Percentiles rank a stretch among this genome's conserved stretches.
These are phyloP conservation scores for Halictus ligatus DNA, from an alignment of 2,888 invertebrate species.

Conservation along the genomic window DNA sequence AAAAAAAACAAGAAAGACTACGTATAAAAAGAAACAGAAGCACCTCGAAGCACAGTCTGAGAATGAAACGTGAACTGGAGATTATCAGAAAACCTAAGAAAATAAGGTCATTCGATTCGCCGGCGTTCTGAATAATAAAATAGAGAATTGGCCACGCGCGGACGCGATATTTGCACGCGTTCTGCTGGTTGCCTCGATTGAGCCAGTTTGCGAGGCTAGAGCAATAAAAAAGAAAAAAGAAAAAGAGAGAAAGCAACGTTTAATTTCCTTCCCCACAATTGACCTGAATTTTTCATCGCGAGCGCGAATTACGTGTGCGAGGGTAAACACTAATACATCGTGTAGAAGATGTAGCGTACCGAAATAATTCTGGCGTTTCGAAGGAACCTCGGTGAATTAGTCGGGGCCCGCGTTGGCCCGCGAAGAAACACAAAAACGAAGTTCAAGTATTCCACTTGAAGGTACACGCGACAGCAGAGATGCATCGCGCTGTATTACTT, in stretches of 20 bases:
- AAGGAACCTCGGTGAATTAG: background rate
- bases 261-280: background rate
- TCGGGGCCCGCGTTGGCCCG: background rate
- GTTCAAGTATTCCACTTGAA: conserved; percentile 13
- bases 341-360: background rate
- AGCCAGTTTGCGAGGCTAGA: background rate
- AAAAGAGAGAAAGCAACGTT: background rate
- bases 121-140: background rate
- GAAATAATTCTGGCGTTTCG: background rate
- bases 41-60: too few relatives aligned
- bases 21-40: too few relatives aligned
- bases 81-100: background rate
- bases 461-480: conserved; percentile 38
- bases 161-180: background rate
- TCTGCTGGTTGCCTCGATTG: background rate
- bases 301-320: background rate
- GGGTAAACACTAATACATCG: background rate
- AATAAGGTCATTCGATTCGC: background rate
- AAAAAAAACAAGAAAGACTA: too few relatives aligned
- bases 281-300: background rate
- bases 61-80: too few relatives aligned
- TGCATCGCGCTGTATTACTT: conserved; percentile 37
- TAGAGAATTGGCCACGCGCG: background rate
- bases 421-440: conserved; percentile 6
- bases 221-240: background rate